Base-by-base conservation (phyloP, 2,113 vertebrate genomes). In the Scalopus aquaticus region DNA sequence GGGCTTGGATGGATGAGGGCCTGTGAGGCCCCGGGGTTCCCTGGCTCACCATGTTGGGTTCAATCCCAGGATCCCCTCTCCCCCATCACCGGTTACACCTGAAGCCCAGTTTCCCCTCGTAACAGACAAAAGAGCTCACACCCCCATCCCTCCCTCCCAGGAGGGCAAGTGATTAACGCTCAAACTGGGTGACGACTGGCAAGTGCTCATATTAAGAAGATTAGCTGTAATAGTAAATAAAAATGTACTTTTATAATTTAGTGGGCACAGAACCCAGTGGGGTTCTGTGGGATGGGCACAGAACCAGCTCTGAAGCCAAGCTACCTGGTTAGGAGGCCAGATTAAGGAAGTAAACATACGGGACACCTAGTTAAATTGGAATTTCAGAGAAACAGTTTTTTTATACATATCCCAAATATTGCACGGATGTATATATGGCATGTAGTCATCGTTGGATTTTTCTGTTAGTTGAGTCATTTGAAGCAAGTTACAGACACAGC, bases 31-130 rank as follows among this genome's bases (percentile, higher is more conserved):
- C 98, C 96, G 99, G 49, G 11, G 65, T 98, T 92, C 98, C 97
- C 37, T 98, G 98, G 98, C n/a, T n/a, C n/a, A 98, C 98, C 98
- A 93, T 98, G 98, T 98, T 99, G 98, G 87, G 98, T 69, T 37
- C 13, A n/a, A 0, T 49, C 13, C 37, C 28, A 98, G 74, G 88
- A 98, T 65, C 99, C 98, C 80, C 98, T 97, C 95, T 98, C 98
- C 98, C 98, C 37, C 99, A 98, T 83, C 98, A 98, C 98, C 98
- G 98, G 97, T 98, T 98, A 97, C 98, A 99, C 98, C 97, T 98
- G 56, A 69, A 51, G 64, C 51, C 42, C 44, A 9, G 81, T 70
- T 90, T 39, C 56, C 64, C 65, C 54, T 12, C 81, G 46, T 65
- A 84, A 88, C 85, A 72, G n/a, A 72, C 20, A 22, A 24, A 98